phyloP scores from a whole-genome alignment of 2,113 vertebrate genomes.

The Dromas ardeola region DNA sequence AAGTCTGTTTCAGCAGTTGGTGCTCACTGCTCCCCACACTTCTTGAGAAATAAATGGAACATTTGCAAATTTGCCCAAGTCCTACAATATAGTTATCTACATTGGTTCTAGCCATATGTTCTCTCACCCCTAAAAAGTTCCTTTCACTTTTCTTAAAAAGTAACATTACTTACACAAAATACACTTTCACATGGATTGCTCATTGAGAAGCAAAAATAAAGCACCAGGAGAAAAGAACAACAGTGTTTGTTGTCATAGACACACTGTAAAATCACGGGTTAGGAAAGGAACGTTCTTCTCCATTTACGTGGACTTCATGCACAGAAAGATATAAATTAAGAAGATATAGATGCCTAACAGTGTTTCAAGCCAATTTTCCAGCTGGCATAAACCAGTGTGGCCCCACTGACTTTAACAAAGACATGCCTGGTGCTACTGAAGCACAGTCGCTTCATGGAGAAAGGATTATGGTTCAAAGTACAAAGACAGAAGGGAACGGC shows the following conservation, averaged over 20 bases:
- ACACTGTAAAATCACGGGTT: rapidly evolving
- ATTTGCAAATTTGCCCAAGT: background rate
- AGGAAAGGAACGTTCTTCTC: background rate
- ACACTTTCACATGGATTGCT: background rate
- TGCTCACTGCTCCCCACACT: background rate
- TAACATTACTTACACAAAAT: background rate
- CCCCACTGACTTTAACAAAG: background rate
- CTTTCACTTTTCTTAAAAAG: background rate
- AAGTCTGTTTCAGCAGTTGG: background rate
- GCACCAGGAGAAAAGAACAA: background rate
- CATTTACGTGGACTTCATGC: background rate
- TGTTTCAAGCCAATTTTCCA: background rate
- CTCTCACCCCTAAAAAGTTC: background rate
- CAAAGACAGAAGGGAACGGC: background rate
- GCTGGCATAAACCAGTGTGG: background rate
- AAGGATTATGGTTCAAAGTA: rapidly evolving
- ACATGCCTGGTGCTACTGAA: background rate
- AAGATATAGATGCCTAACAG: background rate
- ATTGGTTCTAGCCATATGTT: background rate
- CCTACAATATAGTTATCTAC: background rate
- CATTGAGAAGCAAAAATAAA: background rate
- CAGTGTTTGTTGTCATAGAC: background rate
- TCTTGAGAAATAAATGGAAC: background rate
- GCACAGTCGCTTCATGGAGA: background rate
- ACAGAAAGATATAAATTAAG: background rate